Conservation (phyloP, 2,113 vertebrate genomes). For the Perca schrenkii region DNA sequence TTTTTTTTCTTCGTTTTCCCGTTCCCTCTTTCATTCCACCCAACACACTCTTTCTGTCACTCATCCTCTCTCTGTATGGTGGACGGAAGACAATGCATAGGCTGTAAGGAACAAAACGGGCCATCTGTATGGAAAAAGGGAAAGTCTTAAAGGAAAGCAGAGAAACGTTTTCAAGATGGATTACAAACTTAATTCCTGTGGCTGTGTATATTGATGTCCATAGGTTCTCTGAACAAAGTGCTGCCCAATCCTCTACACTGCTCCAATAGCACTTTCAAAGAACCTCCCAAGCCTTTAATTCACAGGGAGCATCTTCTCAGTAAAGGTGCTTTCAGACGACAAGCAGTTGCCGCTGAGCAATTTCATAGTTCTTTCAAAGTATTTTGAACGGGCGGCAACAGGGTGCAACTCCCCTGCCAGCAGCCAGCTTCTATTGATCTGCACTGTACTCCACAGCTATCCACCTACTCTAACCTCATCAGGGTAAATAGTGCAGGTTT, state of each 20-base stretch:
- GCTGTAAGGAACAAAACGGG: not conserved
- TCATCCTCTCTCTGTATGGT: slow-evolving; percentile 11
- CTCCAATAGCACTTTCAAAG: not conserved
- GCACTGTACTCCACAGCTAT: no score
- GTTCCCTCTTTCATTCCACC: slow-evolving; percentile 16
- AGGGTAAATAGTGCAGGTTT: no score
- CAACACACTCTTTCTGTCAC: slow-evolving; percentile 13
- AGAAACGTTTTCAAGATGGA: not conserved
- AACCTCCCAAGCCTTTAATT: not conserved
- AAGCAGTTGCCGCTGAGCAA: no score
- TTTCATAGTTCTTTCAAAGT: no score
- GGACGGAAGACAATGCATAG: not conserved
- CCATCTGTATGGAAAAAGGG: not conserved
- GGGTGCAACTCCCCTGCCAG: no score
- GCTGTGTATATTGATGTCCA: not conserved
- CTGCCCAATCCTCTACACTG: not conserved
- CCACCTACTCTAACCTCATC: no score
- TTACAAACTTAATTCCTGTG: not conserved
- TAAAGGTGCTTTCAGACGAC: no score
- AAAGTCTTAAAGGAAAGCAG: not conserved
- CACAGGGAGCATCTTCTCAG: not conserved
- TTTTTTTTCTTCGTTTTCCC: slow-evolving; percentile 9
- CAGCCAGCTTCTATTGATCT: no score
- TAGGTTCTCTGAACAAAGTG: not conserved
- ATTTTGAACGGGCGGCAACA: no score